Conservation (phyloP, 2,797 vertebrate genomes). For the Heteromormyrus szaboi region DNA sequence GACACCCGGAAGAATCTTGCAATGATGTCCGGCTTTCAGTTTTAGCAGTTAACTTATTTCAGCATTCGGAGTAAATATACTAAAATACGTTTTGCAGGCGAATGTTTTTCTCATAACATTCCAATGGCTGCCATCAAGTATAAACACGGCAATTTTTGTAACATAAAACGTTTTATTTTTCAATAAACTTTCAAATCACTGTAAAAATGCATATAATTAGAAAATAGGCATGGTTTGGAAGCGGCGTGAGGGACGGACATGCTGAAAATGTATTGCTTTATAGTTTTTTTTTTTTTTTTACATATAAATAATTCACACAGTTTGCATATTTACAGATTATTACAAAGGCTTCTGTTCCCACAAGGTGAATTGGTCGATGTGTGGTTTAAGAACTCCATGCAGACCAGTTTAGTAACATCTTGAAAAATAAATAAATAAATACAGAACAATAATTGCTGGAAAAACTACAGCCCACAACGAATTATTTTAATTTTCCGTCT, state of each 20-base stretch:
- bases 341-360: constrained; percentile 35
- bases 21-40: background rate
- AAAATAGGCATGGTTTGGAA: constrained; percentile 49
- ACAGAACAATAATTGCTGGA: background rate
- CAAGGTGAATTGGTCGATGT: constrained; percentile 55
- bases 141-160: constrained; percentile 10
- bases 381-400: constrained; percentile 67
- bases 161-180: constrained; percentile 61
- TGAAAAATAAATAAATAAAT: constrained; percentile 1
- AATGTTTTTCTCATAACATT: background rate
- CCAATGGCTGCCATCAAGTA: background rate
- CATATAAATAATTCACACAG: constrained; percentile 80
- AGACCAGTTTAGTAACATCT: constrained; percentile 55
- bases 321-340: constrained; percentile 75
- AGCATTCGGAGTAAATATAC: background rate
- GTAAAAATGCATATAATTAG: constrained; percentile 55
- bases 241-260: constrained; percentile 35
- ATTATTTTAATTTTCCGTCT: background rate
- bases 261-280: constrained; percentile 56
- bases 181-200: constrained; percentile 51
- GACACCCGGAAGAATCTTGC: background rate
- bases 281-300: constrained; percentile 51
- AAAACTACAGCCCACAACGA: background rate
- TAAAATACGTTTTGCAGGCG: background rate
- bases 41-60: background rate